Evolutionary conservation across 2,113 vertebrate species (phyloP), one percentile per base, ranked within the genome.

Genomic region (Aspiorhynchus laticeps): DNA sequence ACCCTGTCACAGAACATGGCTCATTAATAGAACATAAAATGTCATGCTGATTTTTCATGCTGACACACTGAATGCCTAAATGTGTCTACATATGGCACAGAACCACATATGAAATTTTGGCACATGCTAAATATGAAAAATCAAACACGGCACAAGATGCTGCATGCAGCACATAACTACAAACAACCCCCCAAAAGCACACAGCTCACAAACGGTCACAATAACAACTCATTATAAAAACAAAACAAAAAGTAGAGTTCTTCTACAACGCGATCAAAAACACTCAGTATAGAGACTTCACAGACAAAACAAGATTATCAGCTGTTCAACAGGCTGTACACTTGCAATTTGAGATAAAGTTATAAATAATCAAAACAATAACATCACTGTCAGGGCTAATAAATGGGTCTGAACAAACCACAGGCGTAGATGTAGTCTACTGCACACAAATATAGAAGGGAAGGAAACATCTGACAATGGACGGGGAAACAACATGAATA

Each of bases 21-120:
- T 48, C 53, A 71, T 82, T 85, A 85, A 75, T 88, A 85, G 67
- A 85, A 69, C 33, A 76, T 19, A 8, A 85, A 85, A 85, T 81
- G 77, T 85, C 87, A 80, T 28, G 17, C 5, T 28, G 83, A 43
- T 88, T 38, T 73, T 48, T 74, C 43, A 71, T 33, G 67, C 69
- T 69, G 28, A 71, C 61, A 80, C 51, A 11, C 17, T 15, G 56
- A 33, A 17, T 61, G 38, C 9, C 24, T 46, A 75, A 71, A 26
- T 26, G 73, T 75, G 73, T 26, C 33, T 43, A 46, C 73, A 46
- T 46, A 11, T 46, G 41, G 5, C 73, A 75, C 12, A 38, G 19
- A 21, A 75, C 5, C 73, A 75, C 14, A n/a, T 10, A 41, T 26
- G 73, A n/a, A 2, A 46, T 26, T 46, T 28, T 75, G 73, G 11